These are phyloP conservation scores for Pygocentrus nattereri DNA, from an alignment of 2,797 vertebrate species.

Conservation along the genomic window DNA sequence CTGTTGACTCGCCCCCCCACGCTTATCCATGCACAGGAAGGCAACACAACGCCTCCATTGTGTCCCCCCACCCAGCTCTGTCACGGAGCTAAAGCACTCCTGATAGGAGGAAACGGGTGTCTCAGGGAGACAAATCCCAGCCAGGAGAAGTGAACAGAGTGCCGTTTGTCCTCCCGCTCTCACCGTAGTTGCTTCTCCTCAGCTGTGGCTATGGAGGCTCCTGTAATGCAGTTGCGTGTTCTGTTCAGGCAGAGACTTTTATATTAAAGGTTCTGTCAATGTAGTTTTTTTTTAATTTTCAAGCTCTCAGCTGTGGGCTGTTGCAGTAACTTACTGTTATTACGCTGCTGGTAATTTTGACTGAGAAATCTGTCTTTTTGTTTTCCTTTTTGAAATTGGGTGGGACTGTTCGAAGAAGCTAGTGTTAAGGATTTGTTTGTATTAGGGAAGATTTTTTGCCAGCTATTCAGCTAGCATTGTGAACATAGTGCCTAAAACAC, in stretches of 20 bases:
- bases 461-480: background rate
- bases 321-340: too few species aligned
- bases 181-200: constrained; percentile 49
- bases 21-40: constrained; percentile 77
- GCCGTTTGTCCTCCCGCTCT: constrained; percentile 66
- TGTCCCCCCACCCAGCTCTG: constrained; percentile 80
- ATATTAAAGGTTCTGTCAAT: background rate
- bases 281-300: background rate
- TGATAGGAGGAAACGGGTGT: constrained; percentile 84
- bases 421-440: background rate
- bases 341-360: background rate
- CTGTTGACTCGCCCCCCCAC: constrained; percentile 82
- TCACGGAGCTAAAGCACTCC: constrained; percentile 77
- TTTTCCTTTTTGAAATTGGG: background rate
- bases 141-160: constrained; percentile 77
- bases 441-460: background rate
- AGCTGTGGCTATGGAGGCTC: constrained; percentile 35
- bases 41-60: constrained; percentile 93
- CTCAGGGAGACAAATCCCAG: constrained; percentile 81
- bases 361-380: background rate
- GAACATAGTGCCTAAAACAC: too few species aligned
- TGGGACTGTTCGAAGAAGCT: background rate
- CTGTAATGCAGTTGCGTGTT: background rate
- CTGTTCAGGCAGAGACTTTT: background rate
- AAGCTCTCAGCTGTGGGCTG: too few species aligned